A percentile compares a stretch with the other conserved stretches of the same genome.
phyloP scores from a whole-genome alignment of 2,113 vertebrate species.

The Apus apus region DNA sequence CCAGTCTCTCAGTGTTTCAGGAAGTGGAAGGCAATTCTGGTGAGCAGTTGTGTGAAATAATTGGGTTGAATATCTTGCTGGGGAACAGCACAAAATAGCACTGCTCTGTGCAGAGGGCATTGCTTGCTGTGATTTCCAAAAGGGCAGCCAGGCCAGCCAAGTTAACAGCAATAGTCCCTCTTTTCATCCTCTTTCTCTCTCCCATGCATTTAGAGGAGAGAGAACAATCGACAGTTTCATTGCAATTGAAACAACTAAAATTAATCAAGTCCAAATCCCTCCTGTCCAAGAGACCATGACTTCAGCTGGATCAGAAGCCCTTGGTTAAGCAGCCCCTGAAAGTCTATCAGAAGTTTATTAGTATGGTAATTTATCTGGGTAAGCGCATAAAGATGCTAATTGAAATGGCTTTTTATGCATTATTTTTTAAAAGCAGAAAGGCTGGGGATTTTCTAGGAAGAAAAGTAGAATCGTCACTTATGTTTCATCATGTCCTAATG shows the following conservation, averaged over 20 bases:
- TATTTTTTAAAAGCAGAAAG: conserved; percentile 7
- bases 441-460: background rate
- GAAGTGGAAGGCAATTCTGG: background rate
- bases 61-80: background rate
- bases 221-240: background rate
- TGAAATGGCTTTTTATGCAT: background rate
- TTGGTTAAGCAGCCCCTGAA: conserved; percentile 37
- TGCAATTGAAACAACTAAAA: background rate
- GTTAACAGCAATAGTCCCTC: background rate
- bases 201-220: background rate
- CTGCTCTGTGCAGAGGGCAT: background rate
- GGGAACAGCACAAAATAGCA: background rate
- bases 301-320: conserved; percentile 46
- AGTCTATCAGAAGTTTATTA: conserved; percentile 62
- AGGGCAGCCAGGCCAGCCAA: background rate
- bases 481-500: background rate
- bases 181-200: background rate
- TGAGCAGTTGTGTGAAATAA: background rate
- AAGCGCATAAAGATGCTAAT: conserved; percentile 37
- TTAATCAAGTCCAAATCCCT: conserved; percentile 11
- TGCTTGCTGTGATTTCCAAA: background rate
- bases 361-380: conserved; percentile 31
- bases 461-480: background rate
- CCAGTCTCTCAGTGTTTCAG: background rate
- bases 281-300: conserved; percentile 20